Evolutionary conservation across 2,888 invertebrate genomes (phyloP).

Genomic region (Amblyjoppa fuscipennis): DNA sequence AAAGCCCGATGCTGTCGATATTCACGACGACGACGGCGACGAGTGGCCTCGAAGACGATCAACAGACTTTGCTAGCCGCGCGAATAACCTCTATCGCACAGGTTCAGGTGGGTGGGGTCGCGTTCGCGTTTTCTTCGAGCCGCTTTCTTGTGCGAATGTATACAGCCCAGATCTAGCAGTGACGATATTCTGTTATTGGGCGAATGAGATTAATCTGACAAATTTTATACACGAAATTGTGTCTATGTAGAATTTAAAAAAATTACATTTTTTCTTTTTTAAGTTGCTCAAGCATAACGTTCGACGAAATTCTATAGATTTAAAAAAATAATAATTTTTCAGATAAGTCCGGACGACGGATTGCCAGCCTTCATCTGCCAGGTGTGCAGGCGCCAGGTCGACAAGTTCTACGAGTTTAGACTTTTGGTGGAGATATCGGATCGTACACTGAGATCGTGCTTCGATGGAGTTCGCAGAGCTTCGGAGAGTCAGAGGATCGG

Average conservation of each 20-base stretch:
- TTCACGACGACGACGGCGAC: constrained; percentile 65
- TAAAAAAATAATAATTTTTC: constrained; percentile 32
- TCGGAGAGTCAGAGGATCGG: constrained; percentile 20
- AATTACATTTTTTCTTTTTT: neutral
- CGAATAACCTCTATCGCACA: constrained; percentile 77
- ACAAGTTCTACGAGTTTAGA: constrained; percentile 77
- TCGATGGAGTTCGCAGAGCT: constrained; percentile 57
- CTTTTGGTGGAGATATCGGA: constrained; percentile 77
- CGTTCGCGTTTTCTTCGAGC: constrained; percentile 64
- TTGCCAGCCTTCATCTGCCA: constrained; percentile 76
- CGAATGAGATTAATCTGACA: neutral
- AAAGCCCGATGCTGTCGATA: constrained; percentile 73
- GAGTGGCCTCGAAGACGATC: constrained; percentile 48
- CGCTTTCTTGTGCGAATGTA: neutral
- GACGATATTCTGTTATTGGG: neutral
- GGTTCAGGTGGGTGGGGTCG: constrained; percentile 76
- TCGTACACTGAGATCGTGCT: constrained; percentile 73
- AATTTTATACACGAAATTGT: neutral
- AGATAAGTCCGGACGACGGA: constrained; percentile 76
- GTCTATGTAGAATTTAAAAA: neutral
- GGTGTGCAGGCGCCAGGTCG: constrained; percentile 73
- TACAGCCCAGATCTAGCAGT: neutral
- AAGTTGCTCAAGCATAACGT: neutral
- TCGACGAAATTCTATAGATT: neutral
- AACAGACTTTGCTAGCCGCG: constrained; percentile 68